Percentiles rank a stretch among this genome's conserved stretches.
phyloP scores from a whole-genome alignment of 2,113 vertebrate genomes.

The Chaenocephalus aceratus region DNA sequence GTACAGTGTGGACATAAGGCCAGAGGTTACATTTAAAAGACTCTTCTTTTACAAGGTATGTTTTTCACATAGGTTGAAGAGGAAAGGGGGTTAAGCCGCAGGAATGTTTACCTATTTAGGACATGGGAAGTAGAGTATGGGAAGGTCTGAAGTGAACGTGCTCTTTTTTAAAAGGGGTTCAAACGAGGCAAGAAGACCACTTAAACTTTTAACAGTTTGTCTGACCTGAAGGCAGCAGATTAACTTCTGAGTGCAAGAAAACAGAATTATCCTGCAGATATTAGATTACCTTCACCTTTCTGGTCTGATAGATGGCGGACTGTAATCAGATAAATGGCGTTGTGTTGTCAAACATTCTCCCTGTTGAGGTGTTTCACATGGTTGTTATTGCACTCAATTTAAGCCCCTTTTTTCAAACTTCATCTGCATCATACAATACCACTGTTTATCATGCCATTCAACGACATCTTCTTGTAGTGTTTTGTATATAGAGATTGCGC shows the following conservation, averaged over 20 bases:
- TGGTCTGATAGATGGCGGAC: conserved; percentile 19
- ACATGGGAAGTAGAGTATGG: conserved; percentile 25
- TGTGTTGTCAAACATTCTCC: conserved; percentile 2
- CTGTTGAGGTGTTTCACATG: neutral
- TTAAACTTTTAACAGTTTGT: neutral
- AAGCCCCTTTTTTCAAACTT: conserved; percentile 1
- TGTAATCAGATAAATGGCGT: conserved; percentile 23
- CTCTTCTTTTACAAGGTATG: conserved; percentile 54
- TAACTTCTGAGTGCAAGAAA: neutral
- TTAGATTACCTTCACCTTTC: conserved; percentile 11
- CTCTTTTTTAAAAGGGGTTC: conserved; percentile 11
- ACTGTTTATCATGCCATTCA: neutral
- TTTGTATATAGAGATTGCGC: neutral
- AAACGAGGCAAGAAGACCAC: conserved; percentile 28
- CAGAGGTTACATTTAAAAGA: conserved; percentile 49
- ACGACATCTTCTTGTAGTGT: neutral
- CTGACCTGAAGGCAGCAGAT: conserved; percentile 8
- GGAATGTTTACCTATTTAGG: conserved; percentile 69
- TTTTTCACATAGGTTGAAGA: conserved; percentile 49
- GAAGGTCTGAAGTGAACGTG: conserved; percentile 12
- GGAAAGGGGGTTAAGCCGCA: conserved; percentile 52
- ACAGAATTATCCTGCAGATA: conserved; percentile 2
- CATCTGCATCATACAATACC: neutral
- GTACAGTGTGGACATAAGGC: conserved; percentile 45
- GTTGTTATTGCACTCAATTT: neutral